Evolutionary conservation across 2,113 vertebrate genomes (phyloP), one percentile per base, ranked within the genome.

Genomic region (Apaloderma vittatum): DNA sequence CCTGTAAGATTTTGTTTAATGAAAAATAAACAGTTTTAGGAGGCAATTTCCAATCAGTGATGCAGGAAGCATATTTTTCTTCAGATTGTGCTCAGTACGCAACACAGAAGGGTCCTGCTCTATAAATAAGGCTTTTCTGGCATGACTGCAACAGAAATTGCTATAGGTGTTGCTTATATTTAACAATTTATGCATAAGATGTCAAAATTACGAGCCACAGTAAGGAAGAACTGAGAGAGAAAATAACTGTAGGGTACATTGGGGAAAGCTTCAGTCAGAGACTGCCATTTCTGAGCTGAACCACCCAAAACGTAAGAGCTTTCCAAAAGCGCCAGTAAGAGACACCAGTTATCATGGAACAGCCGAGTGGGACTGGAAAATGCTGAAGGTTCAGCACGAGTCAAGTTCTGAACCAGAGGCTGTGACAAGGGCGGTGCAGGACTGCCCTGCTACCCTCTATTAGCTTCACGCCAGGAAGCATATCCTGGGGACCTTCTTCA

Each of bases 121-220:
- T 55, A 27, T 34, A 77, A 90, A 93, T 77, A 91, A 80, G 59
- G n/a, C 11, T 90, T 92, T 90, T 62, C 72, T 94, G 83, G 67
- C 36, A 73, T 51, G 34, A 74, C 26, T 74, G 59, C 32, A 54
- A 34, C 24, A 73, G 22, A 77, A 90, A 83, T 66, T 77, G 19
- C 59, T 91, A 29, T 88, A 83, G 73, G 36, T 80, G 51, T 48
- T 94, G 61, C 57, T 88, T 77, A 13, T 74, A 58, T 80, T 86
- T 88, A 88, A 80, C 19, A 73, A 76, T 77, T 86, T 51, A 58
- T 70, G n/a, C 54, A 30, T 34, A 88, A 78, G 24, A 52, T 58
- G 15, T 58, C 72, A 86, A n/a, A 83, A 37, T 43, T 46, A 73
- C 4, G 40, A 94, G 76, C 36, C 12, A 79, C 40, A n/a, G 21